Evolutionary conservation across 2,113 vertebrate genomes (phyloP).

Genomic region (Oncorhynchus gorbuscha): DNA sequence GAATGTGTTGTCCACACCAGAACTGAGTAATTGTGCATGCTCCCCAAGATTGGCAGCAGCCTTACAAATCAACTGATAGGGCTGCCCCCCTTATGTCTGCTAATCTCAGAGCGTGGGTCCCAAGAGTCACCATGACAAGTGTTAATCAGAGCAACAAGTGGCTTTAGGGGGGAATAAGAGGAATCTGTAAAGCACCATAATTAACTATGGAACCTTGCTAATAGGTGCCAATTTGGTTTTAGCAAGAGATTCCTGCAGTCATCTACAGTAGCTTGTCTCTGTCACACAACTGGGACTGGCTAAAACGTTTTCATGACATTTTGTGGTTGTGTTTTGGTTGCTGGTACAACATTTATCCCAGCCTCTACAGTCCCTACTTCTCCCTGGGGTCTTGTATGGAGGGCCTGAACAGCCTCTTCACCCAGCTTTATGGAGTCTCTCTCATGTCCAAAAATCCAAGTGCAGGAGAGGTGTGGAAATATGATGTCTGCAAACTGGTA

Average conservation of each 20-base stretch:
- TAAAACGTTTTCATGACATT: background rate
- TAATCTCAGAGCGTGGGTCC: background rate
- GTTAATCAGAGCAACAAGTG: background rate
- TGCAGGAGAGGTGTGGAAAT: constrained; percentile 90
- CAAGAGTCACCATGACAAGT: background rate
- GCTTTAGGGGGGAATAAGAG: background rate
- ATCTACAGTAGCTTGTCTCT: background rate
- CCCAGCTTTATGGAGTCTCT: constrained; percentile 85
- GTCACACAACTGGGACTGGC: background rate
- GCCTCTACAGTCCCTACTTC: constrained; percentile 90
- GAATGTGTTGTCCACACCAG: background rate
- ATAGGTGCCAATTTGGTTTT: no score
- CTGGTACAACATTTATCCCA: constrained; percentile 95
- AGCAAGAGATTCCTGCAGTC: no score
- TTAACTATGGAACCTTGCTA: no score
- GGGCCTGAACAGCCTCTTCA: constrained; percentile 88
- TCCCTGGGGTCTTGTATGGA: constrained; percentile 96
- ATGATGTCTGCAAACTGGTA: constrained; percentile 93
- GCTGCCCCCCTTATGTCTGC: background rate
- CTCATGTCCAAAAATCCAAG: constrained; percentile 84
- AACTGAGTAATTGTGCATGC: background rate
- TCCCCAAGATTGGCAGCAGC: constrained; percentile 2
- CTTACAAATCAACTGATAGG: background rate
- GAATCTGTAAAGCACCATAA: no score
- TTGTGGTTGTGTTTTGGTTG: background rate